A percentile compares a stretch with the other conserved stretches of the same genome.
Evolutionary conservation across 2,797 vertebrate species (phyloP).

Genomic region (Pseudochaenichthys georgianus): DNA sequence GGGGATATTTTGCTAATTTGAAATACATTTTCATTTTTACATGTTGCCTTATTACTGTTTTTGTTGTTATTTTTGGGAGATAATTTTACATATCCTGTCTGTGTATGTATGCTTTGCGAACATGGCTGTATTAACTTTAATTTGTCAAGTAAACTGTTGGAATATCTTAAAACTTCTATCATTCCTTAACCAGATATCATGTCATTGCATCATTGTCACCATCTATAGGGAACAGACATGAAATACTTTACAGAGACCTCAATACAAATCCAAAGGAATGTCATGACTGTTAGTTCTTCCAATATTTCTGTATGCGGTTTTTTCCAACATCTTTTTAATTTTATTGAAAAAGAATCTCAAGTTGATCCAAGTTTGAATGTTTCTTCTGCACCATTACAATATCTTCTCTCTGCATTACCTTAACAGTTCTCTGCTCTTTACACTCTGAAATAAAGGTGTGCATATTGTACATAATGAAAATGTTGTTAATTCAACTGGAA

Average conservation of each 20-base stretch:
- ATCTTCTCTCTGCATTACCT: slow-evolving; percentile 16
- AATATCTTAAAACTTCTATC: slow-evolving; percentile 9
- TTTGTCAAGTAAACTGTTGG: slow-evolving; percentile 22
- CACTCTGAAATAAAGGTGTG: slow-evolving; percentile 61
- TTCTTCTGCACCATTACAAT: slow-evolving; percentile 21
- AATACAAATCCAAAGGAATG: slow-evolving; percentile 8
- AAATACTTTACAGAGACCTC: background rate
- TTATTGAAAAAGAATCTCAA: slow-evolving; percentile 2
- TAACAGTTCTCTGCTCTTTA: slow-evolving; percentile 23
- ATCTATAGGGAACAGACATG: background rate
- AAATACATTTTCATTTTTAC: background rate
- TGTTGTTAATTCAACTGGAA: background rate
- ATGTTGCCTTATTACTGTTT: slow-evolving; percentile 12
- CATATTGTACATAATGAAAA: slow-evolving; percentile 18
- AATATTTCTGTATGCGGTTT: background rate
- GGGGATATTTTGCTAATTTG: background rate
- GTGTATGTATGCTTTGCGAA: slow-evolving; percentile 1
- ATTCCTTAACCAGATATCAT: slow-evolving; percentile 17
- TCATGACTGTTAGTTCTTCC: slow-evolving; percentile 5
- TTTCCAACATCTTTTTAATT: background rate
- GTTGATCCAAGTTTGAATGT: slow-evolving; percentile 4
- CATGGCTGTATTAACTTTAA: background rate
- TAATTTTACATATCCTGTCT: background rate
- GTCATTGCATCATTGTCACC: slow-evolving; percentile 2
- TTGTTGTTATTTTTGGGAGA: slow-evolving; percentile 15